A percentile compares a stretch with the other conserved stretches of the same genome.
Evolutionary conservation across 2,113 vertebrate genomes (phyloP).

Genomic region (Petaurus breviceps): DNA sequence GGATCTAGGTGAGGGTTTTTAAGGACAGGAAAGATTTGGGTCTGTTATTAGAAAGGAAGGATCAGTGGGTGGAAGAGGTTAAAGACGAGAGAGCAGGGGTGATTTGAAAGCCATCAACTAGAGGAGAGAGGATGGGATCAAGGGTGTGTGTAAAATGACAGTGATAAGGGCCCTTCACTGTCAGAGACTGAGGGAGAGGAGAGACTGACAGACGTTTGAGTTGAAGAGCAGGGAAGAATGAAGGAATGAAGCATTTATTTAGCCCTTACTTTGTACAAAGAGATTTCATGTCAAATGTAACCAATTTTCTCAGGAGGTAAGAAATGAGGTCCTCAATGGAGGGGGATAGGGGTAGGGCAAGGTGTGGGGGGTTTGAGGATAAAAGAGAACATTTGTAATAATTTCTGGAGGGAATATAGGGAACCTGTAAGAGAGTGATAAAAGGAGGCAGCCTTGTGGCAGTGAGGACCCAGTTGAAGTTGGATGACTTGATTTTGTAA

Average conservation of each 20-base stretch:
- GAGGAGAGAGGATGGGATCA: background rate
- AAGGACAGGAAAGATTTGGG: background rate
- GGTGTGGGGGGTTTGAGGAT: background rate
- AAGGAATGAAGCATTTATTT: background rate
- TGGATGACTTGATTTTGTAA: background rate
- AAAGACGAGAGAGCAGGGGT: background rate
- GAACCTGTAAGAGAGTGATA: background rate
- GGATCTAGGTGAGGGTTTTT: background rate
- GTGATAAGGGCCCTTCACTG: background rate
- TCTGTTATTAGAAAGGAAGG: background rate
- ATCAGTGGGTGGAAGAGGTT: background rate
- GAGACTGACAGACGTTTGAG: background rate
- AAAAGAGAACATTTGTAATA: background rate
- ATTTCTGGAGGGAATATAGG: too few species aligned
- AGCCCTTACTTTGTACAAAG: background rate
- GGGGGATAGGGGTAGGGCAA: background rate
- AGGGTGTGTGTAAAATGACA: background rate
- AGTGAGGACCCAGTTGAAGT: background rate
- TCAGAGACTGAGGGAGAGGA: background rate
- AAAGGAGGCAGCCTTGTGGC: background rate
- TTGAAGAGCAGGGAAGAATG: background rate
- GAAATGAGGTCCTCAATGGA: background rate
- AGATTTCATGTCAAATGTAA: background rate
- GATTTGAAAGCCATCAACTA: background rate
- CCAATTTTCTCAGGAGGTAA: background rate